A percentile compares a stretch with the other conserved stretches of the same genome.
Evolutionary conservation across 92 coral and sea anemone species (phyloP).

Genomic region (Phymanthus crucifer): DNA sequence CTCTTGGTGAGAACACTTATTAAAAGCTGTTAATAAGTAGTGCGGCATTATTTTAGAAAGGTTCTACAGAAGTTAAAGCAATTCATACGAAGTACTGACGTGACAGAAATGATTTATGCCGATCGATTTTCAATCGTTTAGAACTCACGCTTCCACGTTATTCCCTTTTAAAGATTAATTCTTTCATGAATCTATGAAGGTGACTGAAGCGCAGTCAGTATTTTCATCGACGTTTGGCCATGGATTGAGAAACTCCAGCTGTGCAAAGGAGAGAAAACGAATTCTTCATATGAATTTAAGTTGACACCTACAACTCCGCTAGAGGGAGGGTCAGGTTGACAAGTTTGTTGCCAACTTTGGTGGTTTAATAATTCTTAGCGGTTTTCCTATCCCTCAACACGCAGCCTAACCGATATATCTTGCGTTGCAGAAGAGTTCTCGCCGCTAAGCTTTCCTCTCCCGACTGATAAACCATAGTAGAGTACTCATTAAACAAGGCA

Average conservation of each 20-base stretch:
- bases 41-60: background rate
- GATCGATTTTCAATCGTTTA: slow-evolving; percentile 5
- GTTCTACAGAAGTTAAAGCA: slow-evolving; percentile 11
- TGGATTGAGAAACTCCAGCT: background rate
- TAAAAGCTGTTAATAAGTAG: slow-evolving; percentile 19
- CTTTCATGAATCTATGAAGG: background rate
- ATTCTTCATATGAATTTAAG: background rate
- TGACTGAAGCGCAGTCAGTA: background rate
- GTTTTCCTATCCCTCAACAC: slow-evolving; percentile 20
- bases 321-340: background rate
- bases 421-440: background rate
- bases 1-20: slow-evolving; percentile 63
- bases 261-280: background rate
- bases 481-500: slow-evolving; percentile 2
- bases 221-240: background rate
- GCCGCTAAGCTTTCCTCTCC: slow-evolving; percentile 9
- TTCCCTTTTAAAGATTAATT: background rate
- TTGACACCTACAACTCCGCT: slow-evolving; percentile 7
- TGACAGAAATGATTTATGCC: background rate
- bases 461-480: slow-evolving; percentile 6
- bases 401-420: slow-evolving; percentile 11
- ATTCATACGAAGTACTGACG: background rate
- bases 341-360: background rate
- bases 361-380: slow-evolving; percentile 2
- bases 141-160: background rate